Base-by-base conservation (phyloP, 2,888 invertebrate species). In the Ferrisia virgata region DNA sequence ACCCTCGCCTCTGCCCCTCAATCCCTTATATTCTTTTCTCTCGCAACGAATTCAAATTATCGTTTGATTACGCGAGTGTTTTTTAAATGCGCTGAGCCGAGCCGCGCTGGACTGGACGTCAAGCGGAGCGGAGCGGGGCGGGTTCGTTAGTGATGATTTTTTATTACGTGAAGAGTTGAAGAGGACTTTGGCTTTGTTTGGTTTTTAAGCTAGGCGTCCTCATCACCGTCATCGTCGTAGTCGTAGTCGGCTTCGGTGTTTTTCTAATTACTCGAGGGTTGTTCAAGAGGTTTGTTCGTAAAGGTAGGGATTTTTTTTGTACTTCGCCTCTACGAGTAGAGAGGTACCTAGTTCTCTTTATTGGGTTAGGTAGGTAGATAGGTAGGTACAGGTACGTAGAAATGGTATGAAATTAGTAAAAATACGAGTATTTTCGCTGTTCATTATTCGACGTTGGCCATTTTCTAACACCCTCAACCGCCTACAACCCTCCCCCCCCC, bases 101-200 rank as follows among this genome's bases (percentile, higher is more conserved):
- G 28, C 58, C 18, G 4, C 5, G 36, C 36, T 8, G 47, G 47
- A 47, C 47, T 47, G 1, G 58, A 25, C 3, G 53, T 11, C 5
- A 2, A 18, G 25, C 1, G 28, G 22, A 25, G 2, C 58, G 25
- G 53, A 53, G 47, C 18, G 18, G 58, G 2, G 11, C 3, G 1
- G 58, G 25, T 64, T 64, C 58, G 58, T 64, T 64, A 64, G 58
- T 11, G 58, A 64, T 64, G 58, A 64, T 64, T 64, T 64, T 47
- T 47, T 47, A 43, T 47, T 47, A 3, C 18, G 47, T 18, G 5
- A 18, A 47, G 47, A 47, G 47, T 47, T n/a, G 8, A 18, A 47
- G 18, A 47, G 47, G 47, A 47, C 47, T 18, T 18, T 9, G 47
- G 47, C 47, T 47, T 47, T 47, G 47, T 47, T 47, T 43, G 47